These are phyloP conservation scores for Xiphorhynchus erythropygius DNA, from an alignment of 2,797 vertebrate genomes.

Conservation along the genomic window DNA sequence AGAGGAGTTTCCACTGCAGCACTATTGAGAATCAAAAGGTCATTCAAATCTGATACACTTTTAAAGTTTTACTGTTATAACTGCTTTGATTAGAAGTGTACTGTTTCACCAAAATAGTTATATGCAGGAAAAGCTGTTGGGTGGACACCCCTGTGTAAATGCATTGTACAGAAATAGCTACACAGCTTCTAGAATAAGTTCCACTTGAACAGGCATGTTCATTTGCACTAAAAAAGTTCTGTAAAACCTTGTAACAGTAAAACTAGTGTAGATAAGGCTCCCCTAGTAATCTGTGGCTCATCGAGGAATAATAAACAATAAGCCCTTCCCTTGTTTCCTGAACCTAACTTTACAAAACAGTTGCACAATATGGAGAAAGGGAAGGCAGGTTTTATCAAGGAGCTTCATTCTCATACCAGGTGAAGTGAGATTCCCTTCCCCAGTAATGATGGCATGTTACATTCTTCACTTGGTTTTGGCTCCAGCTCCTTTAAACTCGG, in stretches of 20 bases:
- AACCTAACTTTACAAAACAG: not conserved
- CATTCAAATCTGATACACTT: constrained; percentile 41
- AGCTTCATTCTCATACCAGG: not conserved
- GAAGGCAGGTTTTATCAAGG: not conserved
- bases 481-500: not conserved
- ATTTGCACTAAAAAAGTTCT: not conserved
- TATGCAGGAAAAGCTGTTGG: constrained; percentile 5
- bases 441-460: not conserved
- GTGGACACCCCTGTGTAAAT: not conserved
- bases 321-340: not conserved
- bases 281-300: not conserved
- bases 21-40: constrained; percentile 53
- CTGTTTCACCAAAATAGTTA: constrained; percentile 23
- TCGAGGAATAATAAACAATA: not conserved
- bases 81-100: not conserved
- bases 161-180: not conserved
- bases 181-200: not conserved
- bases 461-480: not conserved
- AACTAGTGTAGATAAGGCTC: not conserved
- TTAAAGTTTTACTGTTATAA: not conserved
- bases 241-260: not conserved
- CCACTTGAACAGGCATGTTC: not conserved
- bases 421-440: not conserved
- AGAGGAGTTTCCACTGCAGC: constrained; percentile 24
- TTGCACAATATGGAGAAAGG: not conserved